Evolutionary conservation across 2,113 vertebrate genomes (phyloP).

Genomic region (Dasypus novemcinctus): DNA sequence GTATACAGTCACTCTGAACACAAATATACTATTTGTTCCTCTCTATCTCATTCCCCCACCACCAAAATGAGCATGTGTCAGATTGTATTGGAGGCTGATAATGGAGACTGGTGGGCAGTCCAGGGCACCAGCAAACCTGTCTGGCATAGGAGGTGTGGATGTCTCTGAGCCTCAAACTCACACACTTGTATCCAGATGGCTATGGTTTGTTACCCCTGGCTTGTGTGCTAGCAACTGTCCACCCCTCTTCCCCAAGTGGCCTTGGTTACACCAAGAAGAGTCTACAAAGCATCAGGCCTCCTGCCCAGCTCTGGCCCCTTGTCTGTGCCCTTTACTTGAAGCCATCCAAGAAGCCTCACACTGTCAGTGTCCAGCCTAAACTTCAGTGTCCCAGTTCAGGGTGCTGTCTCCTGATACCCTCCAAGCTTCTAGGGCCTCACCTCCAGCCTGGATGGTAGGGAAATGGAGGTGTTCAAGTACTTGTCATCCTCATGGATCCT

Average conservation of each 20-base stretch:
- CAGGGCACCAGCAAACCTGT: not conserved
- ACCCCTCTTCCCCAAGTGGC: not conserved
- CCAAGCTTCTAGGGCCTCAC: not conserved
- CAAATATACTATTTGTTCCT: not conserved
- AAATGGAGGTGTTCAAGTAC: not conserved
- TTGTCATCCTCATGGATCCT: not conserved
- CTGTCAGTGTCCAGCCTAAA: not conserved
- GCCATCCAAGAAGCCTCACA: fast-evolving
- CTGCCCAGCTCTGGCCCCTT: not conserved
- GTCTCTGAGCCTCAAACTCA: not conserved
- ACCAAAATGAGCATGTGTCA: fast-evolving
- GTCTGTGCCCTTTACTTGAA: not conserved
- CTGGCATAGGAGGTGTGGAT: not conserved
- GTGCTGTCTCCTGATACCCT: no score
- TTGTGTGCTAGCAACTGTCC: not conserved
- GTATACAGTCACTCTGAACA: not conserved
- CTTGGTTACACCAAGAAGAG: not conserved
- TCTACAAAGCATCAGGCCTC: fast-evolving
- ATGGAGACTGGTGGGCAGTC: not conserved
- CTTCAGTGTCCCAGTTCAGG: not conserved
- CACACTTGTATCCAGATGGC: no score
- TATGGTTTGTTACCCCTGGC: no score
- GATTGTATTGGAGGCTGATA: fast-evolving
- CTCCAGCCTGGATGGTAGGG: no score
- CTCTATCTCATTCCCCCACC: not conserved